A percentile compares a stretch with the other conserved stretches of the same genome.
These are phyloP conservation scores for Tholera decimalis DNA, from an alignment of 2,888 invertebrate species.

Conservation along the genomic window DNA sequence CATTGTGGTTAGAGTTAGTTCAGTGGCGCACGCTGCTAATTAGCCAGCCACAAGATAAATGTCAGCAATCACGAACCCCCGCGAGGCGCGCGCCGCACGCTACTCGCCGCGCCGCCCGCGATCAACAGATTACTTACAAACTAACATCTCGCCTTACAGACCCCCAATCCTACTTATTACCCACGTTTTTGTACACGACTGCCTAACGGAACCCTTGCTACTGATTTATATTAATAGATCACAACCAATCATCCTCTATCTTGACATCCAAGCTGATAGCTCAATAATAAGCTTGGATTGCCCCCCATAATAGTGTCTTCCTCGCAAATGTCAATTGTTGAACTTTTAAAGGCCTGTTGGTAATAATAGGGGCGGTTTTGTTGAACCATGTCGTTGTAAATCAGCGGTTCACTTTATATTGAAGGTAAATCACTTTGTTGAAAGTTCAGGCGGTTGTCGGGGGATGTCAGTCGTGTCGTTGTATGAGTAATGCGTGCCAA, in stretches of 20 bases:
- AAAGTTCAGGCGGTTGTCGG: slow-evolving; percentile 76
- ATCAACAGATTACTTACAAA: slow-evolving; percentile 74
- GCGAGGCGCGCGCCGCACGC: slow-evolving; percentile 71
- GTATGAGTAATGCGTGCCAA: slow-evolving; percentile 29
- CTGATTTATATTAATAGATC: slow-evolving; percentile 67
- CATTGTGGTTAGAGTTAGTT: slow-evolving; percentile 74
- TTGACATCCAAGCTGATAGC: slow-evolving; percentile 66
- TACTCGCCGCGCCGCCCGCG: slow-evolving; percentile 55
- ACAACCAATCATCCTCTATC: slow-evolving; percentile 69
- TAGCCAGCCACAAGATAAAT: slow-evolving; percentile 87
- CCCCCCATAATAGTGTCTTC: slow-evolving; percentile 79
- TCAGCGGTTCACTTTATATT: slow-evolving; percentile 79
- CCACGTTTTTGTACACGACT: slow-evolving; percentile 63
- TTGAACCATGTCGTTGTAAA: slow-evolving; percentile 85
- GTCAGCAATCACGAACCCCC: slow-evolving; percentile 85
- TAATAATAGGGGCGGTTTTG: slow-evolving; percentile 79
- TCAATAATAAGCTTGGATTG: slow-evolving; percentile 77
- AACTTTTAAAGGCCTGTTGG: slow-evolving; percentile 83
- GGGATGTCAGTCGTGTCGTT: slow-evolving; percentile 35
- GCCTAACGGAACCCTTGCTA: slow-evolving; percentile 50
- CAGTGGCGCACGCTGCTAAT: slow-evolving; percentile 77
- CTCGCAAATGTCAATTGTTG: slow-evolving; percentile 86
- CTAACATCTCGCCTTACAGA: slow-evolving; percentile 68
- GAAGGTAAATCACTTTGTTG: slow-evolving; percentile 79
- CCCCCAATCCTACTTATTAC: slow-evolving; percentile 60